Evolutionary conservation across 2,113 vertebrate species (phyloP), one percentile per base, ranked within the genome.

Genomic region (Hydropotes inermis): DNA sequence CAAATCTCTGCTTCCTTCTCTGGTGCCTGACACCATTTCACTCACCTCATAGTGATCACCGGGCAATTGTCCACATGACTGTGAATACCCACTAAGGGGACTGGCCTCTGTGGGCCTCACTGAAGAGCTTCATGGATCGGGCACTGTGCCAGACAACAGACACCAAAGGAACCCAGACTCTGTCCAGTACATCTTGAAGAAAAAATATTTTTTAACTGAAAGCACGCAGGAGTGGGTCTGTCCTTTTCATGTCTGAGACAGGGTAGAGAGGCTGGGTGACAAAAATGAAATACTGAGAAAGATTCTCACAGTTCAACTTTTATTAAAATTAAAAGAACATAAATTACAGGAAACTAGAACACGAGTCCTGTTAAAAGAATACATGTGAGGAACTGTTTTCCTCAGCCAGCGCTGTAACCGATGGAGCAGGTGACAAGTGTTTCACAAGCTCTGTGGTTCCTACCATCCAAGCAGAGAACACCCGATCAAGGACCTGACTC

Each of bases 251-350:
- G 16, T 87, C 28, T n/a, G 79, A 87, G 45, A 93, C 12, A 64
- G 0, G 27, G 10, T 19, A 6, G 52, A 91, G 9, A 94, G 28
- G 2, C 14, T 47, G 30, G 16, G 16, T 50, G n/a, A 39, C 1
- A 50, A 27, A 94, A 97, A 97, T 50, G 91, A 97, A 91, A 95
- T 45, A 85, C 58, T 7, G 10, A 97, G 88, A 92, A 87, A 81
- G 12, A 60, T 93, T 94, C 54, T 25, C 89, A 91, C 83, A 91
- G 58, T 85, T 79, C 19, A 21, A 61, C 54, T 88, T 98, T 98
- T 98, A 98, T 98, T 98, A 96, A 98, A 96, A 95, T 85, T 84
- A 89, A 91, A 96, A 64, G 87, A 88, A 95, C 79, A 82, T 43
- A 70, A 82, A 97, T 86, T 88, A 83, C 27, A 78, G 85, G 93